phyloP scores from a whole-genome alignment of 2,888 invertebrate genomes.

The Acronicta alni region DNA sequence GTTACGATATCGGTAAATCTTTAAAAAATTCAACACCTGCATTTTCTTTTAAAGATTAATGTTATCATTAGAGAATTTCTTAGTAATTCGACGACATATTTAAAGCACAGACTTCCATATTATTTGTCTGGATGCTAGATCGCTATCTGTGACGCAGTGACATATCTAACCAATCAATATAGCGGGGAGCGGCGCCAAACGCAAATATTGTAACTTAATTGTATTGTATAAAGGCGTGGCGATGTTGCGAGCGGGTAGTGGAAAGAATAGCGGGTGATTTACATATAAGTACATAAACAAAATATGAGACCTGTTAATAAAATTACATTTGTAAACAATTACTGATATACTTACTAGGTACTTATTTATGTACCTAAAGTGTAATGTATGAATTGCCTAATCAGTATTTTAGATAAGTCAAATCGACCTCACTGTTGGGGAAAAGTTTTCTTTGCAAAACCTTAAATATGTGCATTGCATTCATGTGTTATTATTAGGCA shows the following conservation, averaged over 20 bases:
- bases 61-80: slow-evolving; percentile 14
- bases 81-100: slow-evolving; percentile 17
- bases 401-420: too few species aligned
- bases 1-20: neutral
- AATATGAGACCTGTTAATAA: too few species aligned
- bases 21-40: neutral
- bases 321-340: too few species aligned
- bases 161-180: slow-evolving; percentile 50
- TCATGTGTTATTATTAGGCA: too few species aligned
- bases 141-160: slow-evolving; percentile 34
- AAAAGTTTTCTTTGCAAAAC: too few species aligned
- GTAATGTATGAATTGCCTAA: too few species aligned
- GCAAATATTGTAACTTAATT: slow-evolving; percentile 52
- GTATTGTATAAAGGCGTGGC: slow-evolving; percentile 27
- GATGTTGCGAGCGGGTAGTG: slow-evolving; percentile 10
- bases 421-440: too few species aligned
- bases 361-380: too few species aligned
- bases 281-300: neutral
- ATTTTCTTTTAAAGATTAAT: slow-evolving; percentile 12
- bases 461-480: too few species aligned
- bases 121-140: slow-evolving; percentile 30
- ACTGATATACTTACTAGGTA: too few species aligned
- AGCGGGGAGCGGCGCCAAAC: slow-evolving; percentile 38
- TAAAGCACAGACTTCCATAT: slow-evolving; percentile 26
- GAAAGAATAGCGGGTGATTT: neutral